Evolutionary conservation across 2,888 invertebrate species (phyloP), one percentile per base, ranked within the genome.

Genomic region (Girardia tigrina): DNA sequence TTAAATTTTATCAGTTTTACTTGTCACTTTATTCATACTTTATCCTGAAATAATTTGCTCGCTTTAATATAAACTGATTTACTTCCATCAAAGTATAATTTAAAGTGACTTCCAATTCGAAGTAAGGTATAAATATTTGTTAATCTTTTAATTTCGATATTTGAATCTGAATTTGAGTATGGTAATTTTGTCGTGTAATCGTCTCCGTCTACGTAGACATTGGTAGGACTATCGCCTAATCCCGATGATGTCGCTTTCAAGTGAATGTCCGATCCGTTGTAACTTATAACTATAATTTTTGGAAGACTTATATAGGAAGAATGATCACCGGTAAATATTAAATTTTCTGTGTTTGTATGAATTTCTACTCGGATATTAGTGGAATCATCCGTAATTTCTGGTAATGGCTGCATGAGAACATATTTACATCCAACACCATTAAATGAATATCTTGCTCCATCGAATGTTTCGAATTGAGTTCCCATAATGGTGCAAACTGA

Each of bases 381-480:
- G 23, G 74, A 1, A 1, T 75, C 16, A 42, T 76, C 74, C 6
- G 29, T 26, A 42, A 20, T 42, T n/a, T n/a, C n/a, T n/a, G 28
- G 1, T n/a, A 69, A 0, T 12, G 76, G 80, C 76, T 78, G 72
- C 26, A 80, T 78, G 20, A 80, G 77, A 2, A 77, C 78, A 76
- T 79, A 80, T 42, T 72, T 42, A 76, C 80, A 80, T 14, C 69
- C 71, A 0, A 75, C 75, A 8, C 75, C 73, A 12, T 72, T 56
- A 14, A 75, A 76, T 16, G 29, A 74, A 76, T 79, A 80, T 28
- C 77, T 75, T 0, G 79, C 77, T 8, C 82, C 81, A 76, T 82
- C 82, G 75, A 82, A 82, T 0, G 82, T 82, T 20, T 75, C 78
- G 71, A 81, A 77, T 72, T 82, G 81, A 26, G 80, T 79, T n/a